These are phyloP conservation scores for Schizopygopsis malacanthus DNA, from an alignment of 2,797 vertebrate species.

Conservation along the genomic window DNA sequence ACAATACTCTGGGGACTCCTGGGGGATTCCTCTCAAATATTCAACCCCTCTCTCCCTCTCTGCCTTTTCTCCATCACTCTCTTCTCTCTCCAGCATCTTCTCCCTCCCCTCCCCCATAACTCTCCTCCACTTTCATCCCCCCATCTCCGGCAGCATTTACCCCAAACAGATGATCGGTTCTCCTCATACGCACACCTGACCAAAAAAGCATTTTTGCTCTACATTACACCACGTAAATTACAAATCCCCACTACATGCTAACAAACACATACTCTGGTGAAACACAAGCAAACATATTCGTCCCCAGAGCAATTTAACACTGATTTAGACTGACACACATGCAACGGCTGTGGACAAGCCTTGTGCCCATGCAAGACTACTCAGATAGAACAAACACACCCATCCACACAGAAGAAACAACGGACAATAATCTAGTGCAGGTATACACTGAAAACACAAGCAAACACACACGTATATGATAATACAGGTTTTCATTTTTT, in stretches of 20 bases:
- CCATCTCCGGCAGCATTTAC: conserved; percentile 41
- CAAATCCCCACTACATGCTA: background rate
- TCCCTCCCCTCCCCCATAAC: conserved; percentile 53
- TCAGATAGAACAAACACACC: conserved; percentile 55
- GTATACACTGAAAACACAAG: background rate
- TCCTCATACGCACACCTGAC: conserved; percentile 14
- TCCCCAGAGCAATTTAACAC: conserved; percentile 27
- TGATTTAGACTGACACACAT: conserved; percentile 52
- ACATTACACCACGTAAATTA: background rate
- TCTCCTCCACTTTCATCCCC: conserved; percentile 53
- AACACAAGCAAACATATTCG: conserved; percentile 26
- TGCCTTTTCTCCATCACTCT: conserved; percentile 40
- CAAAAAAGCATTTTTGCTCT: conserved; percentile 35
- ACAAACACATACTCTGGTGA: conserved; percentile 16
- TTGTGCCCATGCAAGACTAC: conserved; percentile 55
- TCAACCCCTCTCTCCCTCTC: conserved; percentile 8
- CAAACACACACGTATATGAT: background rate
- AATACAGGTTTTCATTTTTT: background rate
- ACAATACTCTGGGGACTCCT: conserved; percentile 54
- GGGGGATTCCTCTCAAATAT: conserved; percentile 53
- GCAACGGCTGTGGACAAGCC: conserved; percentile 41
- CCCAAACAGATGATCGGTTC: conserved; percentile 40
- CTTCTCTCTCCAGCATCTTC: conserved; percentile 50
- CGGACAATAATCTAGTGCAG: conserved; percentile 35
- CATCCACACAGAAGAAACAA: conserved; percentile 21